These are phyloP conservation scores for Dromococcyx pavoninus DNA, from an alignment of 2,797 vertebrate species.

Conservation along the genomic window DNA sequence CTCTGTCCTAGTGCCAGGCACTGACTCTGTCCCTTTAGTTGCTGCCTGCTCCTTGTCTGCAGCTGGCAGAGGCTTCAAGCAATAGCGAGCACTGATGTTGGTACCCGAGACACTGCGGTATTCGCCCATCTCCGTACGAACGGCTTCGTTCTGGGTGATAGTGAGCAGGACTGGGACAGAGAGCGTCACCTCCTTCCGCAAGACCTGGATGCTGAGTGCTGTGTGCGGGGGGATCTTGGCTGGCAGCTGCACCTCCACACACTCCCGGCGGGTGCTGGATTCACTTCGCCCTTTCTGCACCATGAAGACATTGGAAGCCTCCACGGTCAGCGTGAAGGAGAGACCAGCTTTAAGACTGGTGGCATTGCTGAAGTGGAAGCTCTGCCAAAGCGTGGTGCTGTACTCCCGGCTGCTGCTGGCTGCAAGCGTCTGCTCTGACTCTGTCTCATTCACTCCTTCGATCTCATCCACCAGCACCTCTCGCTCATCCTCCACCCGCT, in stretches of 20 bases:
- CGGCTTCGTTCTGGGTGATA: slow-evolving; percentile 51
- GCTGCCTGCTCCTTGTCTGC: background rate
- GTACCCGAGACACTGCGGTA: slow-evolving; percentile 61
- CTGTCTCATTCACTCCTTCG: slow-evolving; percentile 53
- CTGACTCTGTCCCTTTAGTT: background rate
- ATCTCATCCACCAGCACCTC: slow-evolving; percentile 69
- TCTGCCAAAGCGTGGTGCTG: slow-evolving; percentile 46
- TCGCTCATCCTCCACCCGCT: slow-evolving; percentile 49
- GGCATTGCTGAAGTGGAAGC: slow-evolving; percentile 66
- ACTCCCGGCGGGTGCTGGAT: slow-evolving; percentile 36
- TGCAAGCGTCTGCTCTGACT: slow-evolving; percentile 31
- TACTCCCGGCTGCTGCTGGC: slow-evolving; percentile 61
- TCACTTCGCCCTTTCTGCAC: slow-evolving; percentile 66
- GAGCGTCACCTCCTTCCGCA: slow-evolving; percentile 56
- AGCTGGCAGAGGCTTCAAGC: slow-evolving; percentile 30
- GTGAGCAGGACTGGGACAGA: slow-evolving; percentile 57
- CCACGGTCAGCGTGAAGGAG: slow-evolving; percentile 58
- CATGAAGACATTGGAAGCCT: slow-evolving; percentile 45
- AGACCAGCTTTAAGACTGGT: slow-evolving; percentile 58
- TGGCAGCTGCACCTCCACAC: slow-evolving; percentile 53
- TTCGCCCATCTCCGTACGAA: slow-evolving; percentile 48
- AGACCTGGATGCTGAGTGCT: slow-evolving; percentile 42
- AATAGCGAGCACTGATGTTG: slow-evolving; percentile 56
- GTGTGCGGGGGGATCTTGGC: slow-evolving; percentile 52
- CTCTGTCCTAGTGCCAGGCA: rapidly evolving